Evolutionary conservation across 2,797 vertebrate genomes (phyloP), one percentile per base, ranked within the genome.

Genomic region (Sebastes steindachneri): DNA sequence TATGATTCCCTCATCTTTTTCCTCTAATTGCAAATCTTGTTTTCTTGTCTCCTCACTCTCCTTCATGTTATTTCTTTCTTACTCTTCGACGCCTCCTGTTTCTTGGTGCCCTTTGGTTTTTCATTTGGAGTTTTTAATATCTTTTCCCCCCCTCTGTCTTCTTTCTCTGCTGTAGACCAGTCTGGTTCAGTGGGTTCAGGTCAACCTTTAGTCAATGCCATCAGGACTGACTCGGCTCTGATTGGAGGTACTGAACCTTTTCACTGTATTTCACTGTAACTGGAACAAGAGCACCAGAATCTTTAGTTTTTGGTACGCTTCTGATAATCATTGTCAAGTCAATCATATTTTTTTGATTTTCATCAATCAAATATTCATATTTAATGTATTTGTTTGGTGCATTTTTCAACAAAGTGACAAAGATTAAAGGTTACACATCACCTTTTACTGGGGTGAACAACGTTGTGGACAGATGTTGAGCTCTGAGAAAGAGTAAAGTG

Each of bases 191-290:
- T 95, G 95, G 96, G 97, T 87, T 95, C 97, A 77, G 96, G 96
- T 93, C 92, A 97, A 35, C 97, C 97, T 66, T 92, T 98, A 94
- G 93, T 96, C 89, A 97, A 97, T 95, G 95, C 95, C 89, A 96
- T 97, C 90, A 96, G 86, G 96, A 97, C 93, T 65, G 97, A 97
- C 93, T 98, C 98, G 53, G 97, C 98, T 89, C 93, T 99, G 88
- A 98, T 99, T 90, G 98, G 98, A 97, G 98, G 98, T 99, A 99
- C 87, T 79, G 66, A 75, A 79, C 66, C 64, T 11, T 82, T 71
- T 85, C 51, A 35, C 48, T 3, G 0, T 66, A 10, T 35, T 74
- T 51, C 19, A 12, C 31, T 78, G 23, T 14, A 37, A 29, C 59
- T 65, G 23, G 9, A 48, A 68, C n/a, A 33, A 12, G n/a, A 26